Base-by-base conservation (phyloP, 2,888 invertebrate genomes). In the Polydesmus complanatus region DNA sequence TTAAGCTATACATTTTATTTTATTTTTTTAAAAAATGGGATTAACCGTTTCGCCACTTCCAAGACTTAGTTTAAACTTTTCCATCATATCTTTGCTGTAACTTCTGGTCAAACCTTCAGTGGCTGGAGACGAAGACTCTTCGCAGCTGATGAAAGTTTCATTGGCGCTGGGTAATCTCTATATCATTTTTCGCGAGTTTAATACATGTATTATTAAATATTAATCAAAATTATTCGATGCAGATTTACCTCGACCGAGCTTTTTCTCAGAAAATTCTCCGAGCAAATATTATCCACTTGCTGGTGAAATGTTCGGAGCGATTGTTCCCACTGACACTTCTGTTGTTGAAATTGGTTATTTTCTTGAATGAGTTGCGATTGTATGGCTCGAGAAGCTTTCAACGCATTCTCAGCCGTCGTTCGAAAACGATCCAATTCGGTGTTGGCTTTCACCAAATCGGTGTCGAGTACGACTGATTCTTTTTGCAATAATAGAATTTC, bases 401-500 rank as follows among this genome's bases (percentile, higher is more conserved):
- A 11, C 8, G 59, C 59, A 23, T 47, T 59, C n/a, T 59, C 37
- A 1, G 27, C 54, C 23, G 51, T 54, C 23, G 54, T 21, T 11
- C 19, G 22, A 3, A 59, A 25, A 27, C 37, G 53, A 50, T 51
- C 52, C 14, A 59, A 23, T 25, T 59, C 59, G 18, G 22, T 54
- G 19, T 53, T 59, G 27, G 23, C 37, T 47, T 59, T 59, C 5
- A 21, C 27, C 22, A 59, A 23, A 25, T 54, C 37, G 3, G 53
- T 51, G 19, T 59, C 59, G 19, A 59, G 54, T 14, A 3, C 23
- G 18, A 27, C 22, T 11, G 55, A 56, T 18, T 56, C 51, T 26
- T 56, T 61, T 51, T 61, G 56, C 18, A 56, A 52, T 25, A 56
- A 26, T n/a, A 56, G 50, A 26, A 56, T 27, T 51, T 61, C 56